Evolutionary conservation across 2,113 vertebrate species (phyloP).

Genomic region (Nesoenas mayeri): DNA sequence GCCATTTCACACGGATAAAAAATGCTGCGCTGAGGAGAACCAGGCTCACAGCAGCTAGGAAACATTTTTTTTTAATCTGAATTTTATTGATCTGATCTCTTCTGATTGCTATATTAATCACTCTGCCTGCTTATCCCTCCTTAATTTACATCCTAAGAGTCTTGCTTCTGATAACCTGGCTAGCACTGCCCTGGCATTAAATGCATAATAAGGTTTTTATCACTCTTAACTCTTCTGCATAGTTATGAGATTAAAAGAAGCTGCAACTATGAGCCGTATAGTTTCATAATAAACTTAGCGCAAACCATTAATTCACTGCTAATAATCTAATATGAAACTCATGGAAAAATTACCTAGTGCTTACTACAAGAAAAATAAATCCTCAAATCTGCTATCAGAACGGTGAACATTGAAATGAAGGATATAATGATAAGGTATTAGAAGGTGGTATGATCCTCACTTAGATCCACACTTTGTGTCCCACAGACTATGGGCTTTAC

Average conservation of each 20-base stretch:
- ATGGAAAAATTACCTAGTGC: neutral
- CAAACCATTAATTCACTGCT: neutral
- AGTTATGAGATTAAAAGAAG: neutral
- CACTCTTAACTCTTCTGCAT: neutral
- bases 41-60: neutral
- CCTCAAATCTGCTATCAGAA: neutral
- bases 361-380: neutral
- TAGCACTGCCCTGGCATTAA: neutral
- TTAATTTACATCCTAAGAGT: neutral
- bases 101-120: neutral
- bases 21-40: neutral
- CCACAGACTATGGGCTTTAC: neutral
- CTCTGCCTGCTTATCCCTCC: neutral
- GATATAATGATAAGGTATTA: neutral
- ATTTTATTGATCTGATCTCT: neutral
- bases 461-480: neutral
- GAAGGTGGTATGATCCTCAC: neutral
- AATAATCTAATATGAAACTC: neutral
- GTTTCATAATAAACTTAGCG: neutral
- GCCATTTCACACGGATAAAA: neutral
- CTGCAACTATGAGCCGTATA: neutral
- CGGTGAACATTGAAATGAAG: neutral
- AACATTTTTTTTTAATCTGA: neutral
- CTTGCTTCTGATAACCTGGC: neutral
- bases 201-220: neutral